phyloP scores from a whole-genome alignment of 2,888 invertebrate species.

The Parnassius glacialis region DNA sequence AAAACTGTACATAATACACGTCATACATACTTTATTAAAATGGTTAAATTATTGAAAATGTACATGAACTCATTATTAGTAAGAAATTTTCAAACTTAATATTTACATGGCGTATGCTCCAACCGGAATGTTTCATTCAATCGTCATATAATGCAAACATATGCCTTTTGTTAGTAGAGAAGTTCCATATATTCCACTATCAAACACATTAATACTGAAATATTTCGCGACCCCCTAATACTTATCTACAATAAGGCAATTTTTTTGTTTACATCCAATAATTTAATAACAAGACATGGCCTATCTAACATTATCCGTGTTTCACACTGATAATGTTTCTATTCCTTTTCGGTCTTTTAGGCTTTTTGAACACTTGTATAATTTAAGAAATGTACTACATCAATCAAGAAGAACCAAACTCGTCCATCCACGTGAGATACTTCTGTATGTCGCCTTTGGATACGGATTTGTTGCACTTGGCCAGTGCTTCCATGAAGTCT shows the following conservation, averaged over 20 bases:
- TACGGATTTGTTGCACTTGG: constrained; percentile 97
- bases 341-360: constrained; percentile 17
- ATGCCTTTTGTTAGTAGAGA: constrained; percentile 4
- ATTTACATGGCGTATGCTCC: constrained; percentile 27
- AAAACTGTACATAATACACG: constrained; percentile 27
- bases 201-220: constrained; percentile 69
- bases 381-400: constrained; percentile 31
- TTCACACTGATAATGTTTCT: constrained; percentile 30
- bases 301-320: constrained; percentile 35
- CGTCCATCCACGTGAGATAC: constrained; percentile 98
- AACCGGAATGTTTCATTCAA: constrained; percentile 28
- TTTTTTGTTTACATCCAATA: constrained; percentile 36
- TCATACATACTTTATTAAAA: constrained; percentile 11
- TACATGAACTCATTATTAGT: constrained; percentile 15
- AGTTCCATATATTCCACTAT: constrained; percentile 57
- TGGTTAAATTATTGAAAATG: constrained; percentile 1
- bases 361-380: constrained; percentile 14
- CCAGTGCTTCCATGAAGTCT: constrained; percentile 96
- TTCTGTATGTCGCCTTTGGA: constrained; percentile 96
- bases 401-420: constrained; percentile 95
- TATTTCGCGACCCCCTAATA: constrained; percentile 45
- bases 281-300: constrained; percentile 26
- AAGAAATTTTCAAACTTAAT: constrained; percentile 15
- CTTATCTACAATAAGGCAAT: constrained; percentile 54
- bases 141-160: constrained; percentile 31